These are phyloP conservation scores for Pristionchus maxplancki DNA, from an alignment of 2,888 invertebrate genomes.

Conservation along the genomic window DNA sequence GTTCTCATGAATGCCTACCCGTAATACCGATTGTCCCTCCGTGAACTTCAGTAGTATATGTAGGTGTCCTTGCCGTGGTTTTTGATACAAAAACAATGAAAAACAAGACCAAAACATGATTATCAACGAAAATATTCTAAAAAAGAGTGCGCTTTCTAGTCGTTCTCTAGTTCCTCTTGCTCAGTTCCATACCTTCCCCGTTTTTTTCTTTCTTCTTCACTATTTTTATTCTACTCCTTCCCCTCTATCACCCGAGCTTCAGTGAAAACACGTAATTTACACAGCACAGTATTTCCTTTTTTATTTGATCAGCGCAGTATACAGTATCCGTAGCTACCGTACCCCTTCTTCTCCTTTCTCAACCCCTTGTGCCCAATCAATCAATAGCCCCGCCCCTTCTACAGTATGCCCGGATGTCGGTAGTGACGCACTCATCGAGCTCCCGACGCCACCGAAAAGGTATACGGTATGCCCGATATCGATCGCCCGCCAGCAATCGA, in stretches of 20 bases:
- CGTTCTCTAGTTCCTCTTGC: neutral
- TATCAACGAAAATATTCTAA: too few species aligned
- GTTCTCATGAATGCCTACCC: neutral
- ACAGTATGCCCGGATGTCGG: slow-evolving; percentile 51
- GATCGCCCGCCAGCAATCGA: neutral
- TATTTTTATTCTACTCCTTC: neutral
- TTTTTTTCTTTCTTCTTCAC: neutral
- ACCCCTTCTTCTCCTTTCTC: neutral
- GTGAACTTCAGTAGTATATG: neutral
- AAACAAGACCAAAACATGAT: too few species aligned
- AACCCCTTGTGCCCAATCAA: neutral
- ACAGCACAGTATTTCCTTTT: neutral
- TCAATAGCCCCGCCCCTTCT: neutral
- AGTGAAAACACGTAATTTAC: neutral
- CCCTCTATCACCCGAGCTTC: neutral
- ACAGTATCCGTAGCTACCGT: slow-evolving; percentile 20
- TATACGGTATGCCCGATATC: slow-evolving; percentile 17
- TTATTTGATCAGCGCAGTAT: neutral
- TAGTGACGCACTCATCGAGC: slow-evolving; percentile 46
- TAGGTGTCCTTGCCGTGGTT: too few species aligned
- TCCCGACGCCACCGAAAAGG: slow-evolving; percentile 42
- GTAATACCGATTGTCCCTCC: neutral
- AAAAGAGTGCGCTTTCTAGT: neutral
- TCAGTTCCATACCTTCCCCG: neutral
- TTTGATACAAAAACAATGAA: too few species aligned